A percentile compares a stretch with the other conserved stretches of the same genome.
These are phyloP conservation scores for Meteorus sp. DNA, from an alignment of 1,140 invertebrate species.

Conservation along the genomic window DNA sequence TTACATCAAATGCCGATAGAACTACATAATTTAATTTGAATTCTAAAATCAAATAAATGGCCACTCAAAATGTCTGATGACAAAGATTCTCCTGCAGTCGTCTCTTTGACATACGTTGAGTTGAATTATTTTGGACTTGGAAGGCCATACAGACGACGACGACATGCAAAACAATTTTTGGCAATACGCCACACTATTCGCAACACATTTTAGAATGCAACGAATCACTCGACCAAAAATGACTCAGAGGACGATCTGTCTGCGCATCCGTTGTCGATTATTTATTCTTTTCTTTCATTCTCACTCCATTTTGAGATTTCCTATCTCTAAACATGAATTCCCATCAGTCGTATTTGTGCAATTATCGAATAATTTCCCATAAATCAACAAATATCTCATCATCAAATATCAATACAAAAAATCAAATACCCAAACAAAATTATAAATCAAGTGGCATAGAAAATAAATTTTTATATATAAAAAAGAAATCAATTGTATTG, in stretches of 20 bases:
- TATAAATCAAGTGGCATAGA: too few species aligned
- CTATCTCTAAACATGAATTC: not conserved
- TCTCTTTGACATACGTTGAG: not conserved
- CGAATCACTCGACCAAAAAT: slow-evolving; percentile 14
- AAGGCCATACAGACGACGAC: too few species aligned
- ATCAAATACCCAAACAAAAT: too few species aligned
- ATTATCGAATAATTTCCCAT: too few species aligned
- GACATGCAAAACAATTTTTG: slow-evolving; percentile 19
- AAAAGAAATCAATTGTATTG: too few species aligned
- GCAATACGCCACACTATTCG: slow-evolving; percentile 20
- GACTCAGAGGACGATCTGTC: slow-evolving; percentile 6
- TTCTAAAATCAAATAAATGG: too few species aligned
- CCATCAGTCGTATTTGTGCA: not conserved
- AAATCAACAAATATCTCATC: too few species aligned
- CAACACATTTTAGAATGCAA: slow-evolving; percentile 19
- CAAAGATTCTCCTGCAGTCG: too few species aligned
- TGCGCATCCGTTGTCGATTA: not conserved
- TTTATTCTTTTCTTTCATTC: not conserved
- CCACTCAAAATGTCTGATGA: not conserved
- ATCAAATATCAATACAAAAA: too few species aligned
- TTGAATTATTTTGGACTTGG: slow-evolving; percentile 22
- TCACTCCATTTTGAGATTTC: not conserved
- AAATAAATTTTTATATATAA: too few species aligned
- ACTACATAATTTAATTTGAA: too few species aligned
- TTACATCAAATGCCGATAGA: too few species aligned